Conservation (phyloP, 2,113 vertebrate genomes). For the Menidia beryllina region DNA sequence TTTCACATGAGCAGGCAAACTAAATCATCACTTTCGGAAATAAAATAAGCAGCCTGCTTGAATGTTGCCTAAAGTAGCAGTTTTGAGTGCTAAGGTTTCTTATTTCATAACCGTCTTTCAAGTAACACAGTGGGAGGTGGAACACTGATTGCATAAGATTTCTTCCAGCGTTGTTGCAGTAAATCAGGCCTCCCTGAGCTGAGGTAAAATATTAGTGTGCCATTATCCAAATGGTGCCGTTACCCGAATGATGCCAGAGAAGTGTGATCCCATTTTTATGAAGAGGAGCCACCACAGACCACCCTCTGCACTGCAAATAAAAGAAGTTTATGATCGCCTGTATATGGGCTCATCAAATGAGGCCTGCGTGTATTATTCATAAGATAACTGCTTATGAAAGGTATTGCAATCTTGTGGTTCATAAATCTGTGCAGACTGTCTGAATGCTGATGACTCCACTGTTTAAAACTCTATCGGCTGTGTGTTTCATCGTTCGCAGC, state of each 20-base stretch:
- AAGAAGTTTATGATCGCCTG: conserved; percentile 65
- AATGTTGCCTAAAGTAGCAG: conserved; percentile 19
- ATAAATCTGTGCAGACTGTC: conserved; percentile 57
- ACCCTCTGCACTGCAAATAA: conserved; percentile 57
- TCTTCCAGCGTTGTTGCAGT: conserved; percentile 55
- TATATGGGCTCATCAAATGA: conserved; percentile 71
- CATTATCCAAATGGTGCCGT: conserved; percentile 77
- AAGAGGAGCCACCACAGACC: conserved; percentile 54
- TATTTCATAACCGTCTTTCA: conserved; percentile 67
- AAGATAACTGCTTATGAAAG: conserved; percentile 70
- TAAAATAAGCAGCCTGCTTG: conserved; percentile 21
- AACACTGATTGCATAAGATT: conserved; percentile 76
- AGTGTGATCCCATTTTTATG: conserved; percentile 65
- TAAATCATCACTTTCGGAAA: conserved; percentile 1
- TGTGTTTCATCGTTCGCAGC: conserved; percentile 63
- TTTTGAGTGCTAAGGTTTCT: conserved; percentile 17
- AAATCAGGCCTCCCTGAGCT: conserved; percentile 71
- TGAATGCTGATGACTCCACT: conserved; percentile 54
- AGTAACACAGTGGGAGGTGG: conserved; percentile 61
- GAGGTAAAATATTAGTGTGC: conserved; percentile 77
- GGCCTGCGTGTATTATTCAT: conserved; percentile 71
- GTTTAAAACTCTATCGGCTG: conserved; percentile 56
- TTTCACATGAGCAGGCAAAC: neutral
- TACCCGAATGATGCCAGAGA: conserved; percentile 49
- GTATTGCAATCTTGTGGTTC: conserved; percentile 55